A percentile compares a stretch with the other conserved stretches of the same genome.
Conservation (phyloP, 2,888 invertebrate genomes). For the Gryllus longicercus region DNA sequence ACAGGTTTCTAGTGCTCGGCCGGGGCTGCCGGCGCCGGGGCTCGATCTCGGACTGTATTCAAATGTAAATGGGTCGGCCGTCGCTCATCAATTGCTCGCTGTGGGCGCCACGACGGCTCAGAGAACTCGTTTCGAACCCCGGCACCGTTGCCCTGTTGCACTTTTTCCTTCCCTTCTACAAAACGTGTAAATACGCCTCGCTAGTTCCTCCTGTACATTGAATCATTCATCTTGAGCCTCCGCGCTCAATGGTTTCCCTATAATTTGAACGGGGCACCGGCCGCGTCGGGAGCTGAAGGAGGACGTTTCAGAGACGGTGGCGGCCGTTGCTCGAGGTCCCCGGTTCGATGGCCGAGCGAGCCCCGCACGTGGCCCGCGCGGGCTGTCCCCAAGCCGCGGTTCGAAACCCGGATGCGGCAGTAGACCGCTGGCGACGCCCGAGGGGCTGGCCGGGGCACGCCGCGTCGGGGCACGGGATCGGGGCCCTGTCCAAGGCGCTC, state of each 20-base stretch:
- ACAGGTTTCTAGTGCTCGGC: neutral
- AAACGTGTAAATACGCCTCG: conserved; percentile 17
- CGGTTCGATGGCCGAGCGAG: neutral
- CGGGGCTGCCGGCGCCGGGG: neutral
- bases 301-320: neutral
- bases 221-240: neutral
- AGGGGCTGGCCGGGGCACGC: too few relatives aligned
- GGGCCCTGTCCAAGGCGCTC: too few relatives aligned
- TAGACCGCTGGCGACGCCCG: too few relatives aligned
- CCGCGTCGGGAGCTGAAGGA: neutral
- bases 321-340: neutral
- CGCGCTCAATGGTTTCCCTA: neutral
- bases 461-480: too few relatives aligned
- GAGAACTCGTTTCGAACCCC: neutral
- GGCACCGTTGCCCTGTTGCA: neutral
- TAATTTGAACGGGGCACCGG: neutral
- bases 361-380: too few relatives aligned
- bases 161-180: neutral
- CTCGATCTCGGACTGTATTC: neutral
- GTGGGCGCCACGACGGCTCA: neutral
- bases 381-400: too few relatives aligned
- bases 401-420: too few relatives aligned
- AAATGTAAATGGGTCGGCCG: neutral
- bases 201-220: conserved; percentile 17
- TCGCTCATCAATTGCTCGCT: conserved; percentile 8